Base-by-base conservation (phyloP, 53 echinoderm and acorn worm genomes). In the Actinopyga echinites region DNA sequence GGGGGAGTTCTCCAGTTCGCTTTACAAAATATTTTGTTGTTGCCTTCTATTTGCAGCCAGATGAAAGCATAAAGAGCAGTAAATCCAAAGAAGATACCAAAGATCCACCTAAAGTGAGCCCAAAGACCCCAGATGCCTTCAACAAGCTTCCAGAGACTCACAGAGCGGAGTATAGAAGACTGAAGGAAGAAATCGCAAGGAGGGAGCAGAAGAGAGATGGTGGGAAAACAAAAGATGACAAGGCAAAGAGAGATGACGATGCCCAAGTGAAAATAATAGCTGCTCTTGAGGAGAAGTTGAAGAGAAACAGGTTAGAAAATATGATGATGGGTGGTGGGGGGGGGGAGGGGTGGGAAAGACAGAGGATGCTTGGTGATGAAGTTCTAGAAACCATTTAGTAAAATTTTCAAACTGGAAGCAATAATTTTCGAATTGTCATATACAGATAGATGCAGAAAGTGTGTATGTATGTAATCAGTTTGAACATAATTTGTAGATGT, bases 121-220 rank as follows among this genome's bases (percentile, higher is more conserved):
- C 89, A 20, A 61, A 82, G 33, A 99, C 99, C 32, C 99, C 94
- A 8, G 95, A 92, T 8, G 94, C 92, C 11, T 90, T 94, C 65
- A 89, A 82, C 57, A 87, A 83, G 20, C 63, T 92, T 20, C 90
- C 94, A 1, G 89, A 90, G 15, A 61, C 82, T 1, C 94, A 92
- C 20, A 83, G 87, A 10, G 90, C 90, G 4, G 99, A 99, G 53
- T 95, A 99, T 83, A 88, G 88, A 17, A 84, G 91, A 60, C 84
- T 99, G 8, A 87, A 95, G 30, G 83, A 92, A 61, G 99, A 95
- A 85, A 92, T 99, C 2, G 89, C 91, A 15, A 68, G 92, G 6
- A 63, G 92, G 56, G 94, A 99, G 74, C 92, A 89, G 26, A 59
- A 36, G 29, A 59, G 26, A 36, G 30, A 1, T n/a, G 79, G 22